Base-by-base conservation (phyloP, 2,888 invertebrate genomes). In the Ichneumoninae sp. region DNA sequence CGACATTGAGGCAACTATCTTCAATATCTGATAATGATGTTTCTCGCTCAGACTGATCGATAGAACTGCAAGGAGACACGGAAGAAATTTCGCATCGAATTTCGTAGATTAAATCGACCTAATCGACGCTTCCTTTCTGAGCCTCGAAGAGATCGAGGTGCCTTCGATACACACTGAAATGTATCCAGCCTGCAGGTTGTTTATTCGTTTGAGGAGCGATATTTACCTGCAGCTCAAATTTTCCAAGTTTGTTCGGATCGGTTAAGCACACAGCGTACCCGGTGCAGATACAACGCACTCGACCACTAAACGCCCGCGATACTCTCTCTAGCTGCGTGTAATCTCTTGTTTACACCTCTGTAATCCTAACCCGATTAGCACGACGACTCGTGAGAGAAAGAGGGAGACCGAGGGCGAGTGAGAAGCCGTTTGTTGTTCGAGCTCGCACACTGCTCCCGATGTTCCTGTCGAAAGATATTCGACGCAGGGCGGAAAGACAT, bases 281-380 rank as follows among this genome's bases (percentile, higher is more conserved):
- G 16, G 22, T 76, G 36, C 33, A 26, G 36, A 65, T 52, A 52
- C 50, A n/a, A 74, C 50, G 16, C 33, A 33, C 26, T 52, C 33
- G 33, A n/a, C 7, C 60, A 44, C 74, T n/a, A n/a, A 47, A 72
- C 57, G 3, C 44, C 57, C 26, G 50, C 19, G 79, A 83, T 84
- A 26, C 44, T 80, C 62, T 75, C 83, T 62, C n/a, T 86, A 54
- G 30, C 44, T 69, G 54, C 62, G 13, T 79, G 74, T 88, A 90
- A 90, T 89, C 88, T 88, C 86, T 89, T 89, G 89, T 91, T 90
- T 88, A 89, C 87, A 86, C 7, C 57, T 57, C 50, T 69, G 75
- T 87, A 87, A 88, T 86, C 87, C 86, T 88, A 90, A 89, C 84
- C 89, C 86, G 90, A 90, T 91, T 89, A 89, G 72, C 82, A 69